A percentile compares a stretch with the other conserved stretches of the same genome.
Conservation (phyloP, 2,113 vertebrate genomes). For the Phocoena sinus region DNA sequence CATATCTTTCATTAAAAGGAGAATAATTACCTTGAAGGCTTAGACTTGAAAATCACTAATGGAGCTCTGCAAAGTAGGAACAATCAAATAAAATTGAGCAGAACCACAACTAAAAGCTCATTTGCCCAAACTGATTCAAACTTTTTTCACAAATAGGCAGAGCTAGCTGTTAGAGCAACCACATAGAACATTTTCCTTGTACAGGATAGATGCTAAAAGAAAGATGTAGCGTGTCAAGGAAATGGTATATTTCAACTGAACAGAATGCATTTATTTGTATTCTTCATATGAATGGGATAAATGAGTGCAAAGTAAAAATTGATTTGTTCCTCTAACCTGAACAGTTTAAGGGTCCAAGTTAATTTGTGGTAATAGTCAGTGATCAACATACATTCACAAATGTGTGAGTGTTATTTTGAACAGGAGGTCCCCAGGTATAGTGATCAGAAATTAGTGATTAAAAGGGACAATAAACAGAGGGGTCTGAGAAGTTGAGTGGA, state of each 20-base stretch:
- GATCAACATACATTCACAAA: not conserved
- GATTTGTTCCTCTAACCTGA: not conserved
- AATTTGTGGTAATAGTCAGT: not conserved
- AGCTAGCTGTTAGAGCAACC: not conserved
- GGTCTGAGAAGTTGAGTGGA: not conserved
- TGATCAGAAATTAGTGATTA: not conserved
- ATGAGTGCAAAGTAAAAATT: not conserved
- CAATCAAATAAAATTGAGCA: constrained; percentile 46
- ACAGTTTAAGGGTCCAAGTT: not conserved
- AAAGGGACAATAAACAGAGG: not conserved
- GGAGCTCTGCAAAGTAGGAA: constrained; percentile 41
- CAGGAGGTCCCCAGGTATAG: not conserved
- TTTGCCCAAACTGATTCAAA: constrained; percentile 45
- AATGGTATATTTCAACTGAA: not conserved
- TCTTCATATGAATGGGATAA: not conserved
- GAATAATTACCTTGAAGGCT: constrained; percentile 50
- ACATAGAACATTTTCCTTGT: not conserved
- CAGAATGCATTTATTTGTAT: not conserved
- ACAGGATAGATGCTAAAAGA: not conserved
- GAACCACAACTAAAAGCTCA: constrained; percentile 53
- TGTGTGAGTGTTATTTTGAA: not conserved
- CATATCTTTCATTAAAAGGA: constrained; percentile 49
- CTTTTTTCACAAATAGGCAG: constrained; percentile 35
- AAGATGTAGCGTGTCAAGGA: not conserved
- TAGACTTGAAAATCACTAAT: constrained; percentile 51